phyloP scores from a whole-genome alignment of 2,113 vertebrate genomes.

The Smithornis capensis region DNA sequence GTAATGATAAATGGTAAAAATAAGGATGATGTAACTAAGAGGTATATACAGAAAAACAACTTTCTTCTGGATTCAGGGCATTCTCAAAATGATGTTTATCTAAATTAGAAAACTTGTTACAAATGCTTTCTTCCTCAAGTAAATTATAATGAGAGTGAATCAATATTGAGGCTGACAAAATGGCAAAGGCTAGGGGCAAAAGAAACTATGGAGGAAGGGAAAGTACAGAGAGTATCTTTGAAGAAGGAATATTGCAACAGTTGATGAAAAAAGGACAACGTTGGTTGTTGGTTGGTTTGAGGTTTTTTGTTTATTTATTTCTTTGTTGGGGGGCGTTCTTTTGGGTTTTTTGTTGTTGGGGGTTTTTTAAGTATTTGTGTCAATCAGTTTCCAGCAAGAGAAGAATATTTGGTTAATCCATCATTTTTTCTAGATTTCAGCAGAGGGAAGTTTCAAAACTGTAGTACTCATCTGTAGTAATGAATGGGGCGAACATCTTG shows the following conservation, averaged over 20 bases:
- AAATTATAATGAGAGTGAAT: neutral
- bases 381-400: neutral
- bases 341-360: neutral
- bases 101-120: neutral
- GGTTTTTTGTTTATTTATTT: no score
- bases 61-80: neutral
- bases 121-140: neutral
- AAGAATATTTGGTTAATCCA: neutral
- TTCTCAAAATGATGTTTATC: neutral
- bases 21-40: neutral
- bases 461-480: neutral
- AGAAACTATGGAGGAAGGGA: neutral
- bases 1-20: neutral
- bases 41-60: neutral
- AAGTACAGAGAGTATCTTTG: neutral
- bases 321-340: no score
- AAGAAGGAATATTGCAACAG: neutral
- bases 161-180: neutral
- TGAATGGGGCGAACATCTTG: neutral
- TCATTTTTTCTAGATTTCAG: neutral
- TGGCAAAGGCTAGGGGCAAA: neutral
- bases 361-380: neutral
- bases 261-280: neutral
- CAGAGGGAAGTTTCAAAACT: neutral
- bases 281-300: neutral